A percentile compares a stretch with the other conserved stretches of the same genome.
phyloP scores from a whole-genome alignment of 2,888 invertebrate species.

The Beris chalybata region DNA sequence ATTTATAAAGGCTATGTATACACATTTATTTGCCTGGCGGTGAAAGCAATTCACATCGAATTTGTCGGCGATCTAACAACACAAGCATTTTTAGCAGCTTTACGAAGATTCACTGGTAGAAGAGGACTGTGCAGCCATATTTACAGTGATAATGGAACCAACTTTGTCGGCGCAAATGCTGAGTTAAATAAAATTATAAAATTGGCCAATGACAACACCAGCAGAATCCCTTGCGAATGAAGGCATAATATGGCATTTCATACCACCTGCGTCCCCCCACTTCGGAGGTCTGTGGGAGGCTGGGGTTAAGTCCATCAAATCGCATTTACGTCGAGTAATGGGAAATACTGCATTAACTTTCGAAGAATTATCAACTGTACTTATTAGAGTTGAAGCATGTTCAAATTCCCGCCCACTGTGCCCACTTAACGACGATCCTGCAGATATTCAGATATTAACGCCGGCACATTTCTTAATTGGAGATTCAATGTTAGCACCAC shows the following conservation, averaged over 20 bases:
- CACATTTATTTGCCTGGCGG: constrained; percentile 40
- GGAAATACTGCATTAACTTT: constrained; percentile 41
- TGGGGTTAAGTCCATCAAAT: background rate
- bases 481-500: constrained; percentile 30
- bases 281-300: too few species aligned
- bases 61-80: background rate
- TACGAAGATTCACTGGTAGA: background rate
- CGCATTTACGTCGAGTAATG: constrained; percentile 43
- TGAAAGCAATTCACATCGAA: background rate
- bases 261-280: too few species aligned
- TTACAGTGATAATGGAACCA: background rate
- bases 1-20: background rate
- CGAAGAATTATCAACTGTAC: constrained; percentile 44
- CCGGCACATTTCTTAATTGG: constrained; percentile 39
- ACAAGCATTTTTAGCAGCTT: background rate
- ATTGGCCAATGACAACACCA: background rate
- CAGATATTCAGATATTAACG: constrained; percentile 33
- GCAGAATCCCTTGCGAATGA: background rate
- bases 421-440: constrained; percentile 37
- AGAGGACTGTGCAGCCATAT: background rate
- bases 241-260: background rate
- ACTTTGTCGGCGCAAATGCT: background rate
- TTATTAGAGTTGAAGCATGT: constrained; percentile 43
- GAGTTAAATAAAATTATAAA: background rate
- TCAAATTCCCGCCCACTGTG: constrained; percentile 44